Conservation (phyloP, 2,113 vertebrate genomes). For the Dipodomys merriami region DNA sequence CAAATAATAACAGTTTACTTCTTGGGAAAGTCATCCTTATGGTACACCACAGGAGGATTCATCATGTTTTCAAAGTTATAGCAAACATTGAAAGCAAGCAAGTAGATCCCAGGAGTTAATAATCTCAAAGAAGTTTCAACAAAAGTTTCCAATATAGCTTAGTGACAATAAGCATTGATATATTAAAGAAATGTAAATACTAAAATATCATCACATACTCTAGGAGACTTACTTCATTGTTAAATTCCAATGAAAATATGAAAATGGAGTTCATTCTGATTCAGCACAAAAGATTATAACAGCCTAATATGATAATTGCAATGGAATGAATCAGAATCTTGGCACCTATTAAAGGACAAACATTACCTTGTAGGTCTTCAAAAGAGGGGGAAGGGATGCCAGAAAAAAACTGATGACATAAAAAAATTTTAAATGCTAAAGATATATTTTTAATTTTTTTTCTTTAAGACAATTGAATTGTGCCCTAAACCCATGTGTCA, state of each 20-base stretch:
- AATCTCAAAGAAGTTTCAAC: conserved; percentile 25
- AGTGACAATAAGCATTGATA: conserved; percentile 6
- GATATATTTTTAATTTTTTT: not conserved
- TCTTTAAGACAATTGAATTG: not conserved
- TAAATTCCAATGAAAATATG: conserved; percentile 52
- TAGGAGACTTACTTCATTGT: conserved; percentile 56
- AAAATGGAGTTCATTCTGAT: conserved; percentile 55
- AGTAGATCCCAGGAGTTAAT: not conserved
- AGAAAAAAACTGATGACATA: not conserved
- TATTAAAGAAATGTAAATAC: conserved; percentile 31
- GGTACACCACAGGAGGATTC: not conserved
- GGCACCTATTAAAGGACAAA: conserved; percentile 55
- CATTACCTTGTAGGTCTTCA: conserved; percentile 43
- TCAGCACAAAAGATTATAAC: conserved; percentile 51
- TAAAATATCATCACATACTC: conserved; percentile 31
- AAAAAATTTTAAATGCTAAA: not conserved
- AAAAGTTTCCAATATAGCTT: not conserved
- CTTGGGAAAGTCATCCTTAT: conserved; percentile 7
- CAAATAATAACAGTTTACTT: conserved; percentile 3
- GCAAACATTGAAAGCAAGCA: conserved; percentile 16
- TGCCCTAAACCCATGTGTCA: not conserved
- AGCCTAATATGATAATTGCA: conserved; percentile 63
- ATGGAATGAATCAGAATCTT: conserved; percentile 62
- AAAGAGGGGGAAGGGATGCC: not conserved
- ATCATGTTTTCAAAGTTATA: conserved; percentile 6